Conservation (phyloP, 1,140 invertebrate genomes). For the Drosophila melanica region DNA sequence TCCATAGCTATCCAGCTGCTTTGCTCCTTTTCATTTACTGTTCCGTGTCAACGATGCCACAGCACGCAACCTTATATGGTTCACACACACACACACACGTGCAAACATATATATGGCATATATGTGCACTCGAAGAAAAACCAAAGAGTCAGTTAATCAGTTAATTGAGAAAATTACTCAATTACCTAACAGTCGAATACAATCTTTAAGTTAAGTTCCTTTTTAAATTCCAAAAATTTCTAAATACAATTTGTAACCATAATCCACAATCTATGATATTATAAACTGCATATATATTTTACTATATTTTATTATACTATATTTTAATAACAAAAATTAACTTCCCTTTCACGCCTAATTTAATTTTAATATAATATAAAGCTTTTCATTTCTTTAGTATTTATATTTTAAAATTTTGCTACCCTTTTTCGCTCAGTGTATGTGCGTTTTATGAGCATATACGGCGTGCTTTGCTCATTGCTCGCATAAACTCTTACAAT, state of each 20-base stretch:
- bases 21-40: constrained; percentile 19
- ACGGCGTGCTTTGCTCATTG: constrained; percentile 59
- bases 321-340: too few relatives aligned
- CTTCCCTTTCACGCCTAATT: too few relatives aligned
- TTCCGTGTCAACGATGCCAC: constrained; percentile 47
- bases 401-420: neutral
- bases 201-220: neutral
- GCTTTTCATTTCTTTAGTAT: neutral
- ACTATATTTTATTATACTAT: too few relatives aligned
- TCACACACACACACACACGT: constrained; percentile 10
- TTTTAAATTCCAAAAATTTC: neutral
- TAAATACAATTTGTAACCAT: neutral
- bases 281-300: too few relatives aligned
- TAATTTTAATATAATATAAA: too few relatives aligned
- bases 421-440: constrained; percentile 11
- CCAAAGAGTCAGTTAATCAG: too few relatives aligned
- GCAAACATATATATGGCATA: neutral
- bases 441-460: constrained; percentile 45
- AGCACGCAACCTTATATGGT: constrained; percentile 59
- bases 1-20: neutral
- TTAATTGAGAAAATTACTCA: too few relatives aligned
- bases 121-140: constrained; percentile 19
- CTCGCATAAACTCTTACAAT: constrained; percentile 64
- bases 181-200: neutral
- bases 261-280: too few relatives aligned